These are phyloP conservation scores for Cephalopholis sonnerati DNA, from an alignment of 2,113 vertebrate species.

Conservation along the genomic window DNA sequence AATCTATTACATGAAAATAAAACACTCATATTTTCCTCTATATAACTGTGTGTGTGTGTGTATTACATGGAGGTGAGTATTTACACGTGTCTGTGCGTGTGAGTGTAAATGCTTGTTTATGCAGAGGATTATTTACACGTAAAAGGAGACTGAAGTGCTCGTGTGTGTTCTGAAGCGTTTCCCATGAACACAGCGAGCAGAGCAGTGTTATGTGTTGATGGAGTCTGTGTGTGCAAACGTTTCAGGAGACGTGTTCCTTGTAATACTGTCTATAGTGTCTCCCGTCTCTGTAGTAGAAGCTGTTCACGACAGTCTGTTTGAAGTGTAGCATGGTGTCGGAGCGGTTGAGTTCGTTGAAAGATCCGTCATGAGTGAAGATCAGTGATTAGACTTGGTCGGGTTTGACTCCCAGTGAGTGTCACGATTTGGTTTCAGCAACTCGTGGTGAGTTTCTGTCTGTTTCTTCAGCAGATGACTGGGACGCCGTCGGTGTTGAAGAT, in stretches of 20 bases:
- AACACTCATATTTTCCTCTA: conserved; percentile 79
- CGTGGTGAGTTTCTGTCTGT: background rate
- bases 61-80: conserved; percentile 65
- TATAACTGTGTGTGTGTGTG: conserved; percentile 66
- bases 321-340: conserved; percentile 8
- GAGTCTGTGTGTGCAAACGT: conserved; percentile 68
- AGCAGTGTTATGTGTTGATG: conserved; percentile 17
- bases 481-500: conserved; percentile 98
- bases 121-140: conserved; percentile 64
- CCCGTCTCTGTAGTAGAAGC: conserved; percentile 41
- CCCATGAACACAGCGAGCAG: conserved; percentile 29
- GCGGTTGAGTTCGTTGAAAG: conserved; percentile 2
- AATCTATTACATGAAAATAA: conserved; percentile 87
- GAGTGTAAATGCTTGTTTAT: conserved; percentile 24
- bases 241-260: conserved; percentile 34
- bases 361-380: conserved; percentile 35
- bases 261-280: conserved; percentile 74
- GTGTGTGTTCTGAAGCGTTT: conserved; percentile 15
- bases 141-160: conserved; percentile 37
- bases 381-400: conserved; percentile 43
- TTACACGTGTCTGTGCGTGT: conserved; percentile 72
- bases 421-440: conserved; percentile 11
- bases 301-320: conserved; percentile 20
- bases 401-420: background rate
- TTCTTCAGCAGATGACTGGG: conserved; percentile 93